These are phyloP conservation scores for Aphaenogaster ashmeadi DNA, from an alignment of 1,140 invertebrate species.

Conservation along the genomic window DNA sequence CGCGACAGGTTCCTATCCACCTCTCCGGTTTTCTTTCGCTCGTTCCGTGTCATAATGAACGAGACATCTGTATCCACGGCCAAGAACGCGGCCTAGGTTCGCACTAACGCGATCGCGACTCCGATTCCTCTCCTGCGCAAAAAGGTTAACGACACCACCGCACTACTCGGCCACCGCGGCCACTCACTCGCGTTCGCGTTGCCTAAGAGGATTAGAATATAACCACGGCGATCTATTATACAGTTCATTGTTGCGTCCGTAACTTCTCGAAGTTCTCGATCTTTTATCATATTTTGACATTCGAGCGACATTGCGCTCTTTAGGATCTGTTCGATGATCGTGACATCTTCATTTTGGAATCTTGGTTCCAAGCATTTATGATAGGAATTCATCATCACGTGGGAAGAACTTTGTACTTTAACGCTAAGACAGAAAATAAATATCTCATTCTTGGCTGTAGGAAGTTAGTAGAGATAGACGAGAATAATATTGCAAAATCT, in stretches of 20 bases:
- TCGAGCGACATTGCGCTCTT: neutral
- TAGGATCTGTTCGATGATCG: neutral
- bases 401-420: neutral
- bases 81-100: slow-evolving; percentile 62
- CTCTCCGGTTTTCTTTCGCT: slow-evolving; percentile 75
- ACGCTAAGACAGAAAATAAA: neutral
- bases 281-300: slow-evolving; percentile 5
- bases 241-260: neutral
- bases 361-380: neutral
- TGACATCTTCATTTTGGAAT: neutral
- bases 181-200: neutral
- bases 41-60: slow-evolving; percentile 77
- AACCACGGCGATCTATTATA: slow-evolving; percentile 25
- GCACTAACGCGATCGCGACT: slow-evolving; percentile 51
- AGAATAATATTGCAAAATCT: slow-evolving; percentile 1
- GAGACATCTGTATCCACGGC: slow-evolving; percentile 76
- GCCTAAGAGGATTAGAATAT: slow-evolving; percentile 45
- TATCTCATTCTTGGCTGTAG: neutral
- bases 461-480: neutral
- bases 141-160: slow-evolving; percentile 56
- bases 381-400: neutral
- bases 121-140: slow-evolving; percentile 49
- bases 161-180: neutral
- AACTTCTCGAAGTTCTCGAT: neutral
- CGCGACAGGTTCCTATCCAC: slow-evolving; percentile 75